Evolutionary conservation across 2,888 invertebrate genomes (phyloP).

Genomic region (Xestia ashworthii): DNA sequence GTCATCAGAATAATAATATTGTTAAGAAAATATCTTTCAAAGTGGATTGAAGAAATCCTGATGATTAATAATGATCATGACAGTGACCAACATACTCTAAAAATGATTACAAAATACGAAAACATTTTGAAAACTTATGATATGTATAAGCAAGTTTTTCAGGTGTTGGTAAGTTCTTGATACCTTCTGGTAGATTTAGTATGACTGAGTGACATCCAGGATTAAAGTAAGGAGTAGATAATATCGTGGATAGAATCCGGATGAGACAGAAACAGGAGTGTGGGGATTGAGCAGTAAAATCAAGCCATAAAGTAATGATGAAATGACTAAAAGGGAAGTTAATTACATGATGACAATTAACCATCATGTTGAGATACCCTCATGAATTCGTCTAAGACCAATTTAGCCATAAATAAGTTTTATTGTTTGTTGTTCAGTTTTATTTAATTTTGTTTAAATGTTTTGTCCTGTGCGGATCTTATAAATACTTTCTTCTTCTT

Average conservation of each 20-base stretch:
- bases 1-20: slow-evolving; percentile 31
- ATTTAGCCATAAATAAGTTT: no score
- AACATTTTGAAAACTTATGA: slow-evolving; percentile 43
- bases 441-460: not conserved
- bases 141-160: slow-evolving; percentile 40
- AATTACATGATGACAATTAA: not conserved
- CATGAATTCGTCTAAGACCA: no score
- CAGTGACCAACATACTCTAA: not conserved
- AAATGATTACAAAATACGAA: slow-evolving; percentile 19
- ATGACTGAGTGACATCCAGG: not conserved
- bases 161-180: slow-evolving; percentile 43
- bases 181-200: not conserved
- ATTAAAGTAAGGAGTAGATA: not conserved
- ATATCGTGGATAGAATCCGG: not conserved
- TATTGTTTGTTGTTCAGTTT: no score
- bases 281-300: not conserved
- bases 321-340: not conserved
- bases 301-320: not conserved
- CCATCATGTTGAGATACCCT: no score
- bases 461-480: not conserved
- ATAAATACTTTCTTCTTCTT: not conserved
- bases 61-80: not conserved
- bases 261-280: not conserved
- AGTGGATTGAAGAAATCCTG: slow-evolving; percentile 8
- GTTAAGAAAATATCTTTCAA: slow-evolving; percentile 26